These are phyloP conservation scores for Plagodis pulveraria DNA, from an alignment of 2,888 invertebrate genomes.

Conservation along the genomic window DNA sequence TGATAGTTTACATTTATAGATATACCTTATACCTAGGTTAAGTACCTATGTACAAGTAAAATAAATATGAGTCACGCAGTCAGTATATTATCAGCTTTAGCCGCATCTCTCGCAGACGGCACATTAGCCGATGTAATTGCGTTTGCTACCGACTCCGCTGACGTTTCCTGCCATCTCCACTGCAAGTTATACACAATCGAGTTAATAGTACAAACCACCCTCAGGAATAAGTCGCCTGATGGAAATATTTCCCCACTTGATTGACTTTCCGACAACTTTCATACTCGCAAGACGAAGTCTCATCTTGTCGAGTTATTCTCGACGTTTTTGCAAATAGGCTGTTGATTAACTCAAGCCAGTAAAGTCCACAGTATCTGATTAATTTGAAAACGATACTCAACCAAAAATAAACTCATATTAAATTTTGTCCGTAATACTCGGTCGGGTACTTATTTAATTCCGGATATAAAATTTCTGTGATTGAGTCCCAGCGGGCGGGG, in stretches of 20 bases:
- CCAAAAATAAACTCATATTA: constrained; percentile 80
- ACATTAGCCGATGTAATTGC: constrained; percentile 82
- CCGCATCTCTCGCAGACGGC: constrained; percentile 72
- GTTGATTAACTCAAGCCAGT: constrained; percentile 22
- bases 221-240: constrained; percentile 76
- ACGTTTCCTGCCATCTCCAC: constrained; percentile 74
- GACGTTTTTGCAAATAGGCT: constrained; percentile 20
- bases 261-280: constrained; percentile 53
- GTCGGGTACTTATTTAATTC: constrained; percentile 85
- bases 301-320: constrained; percentile 15
- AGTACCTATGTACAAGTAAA: too few relatives aligned
- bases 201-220: constrained; percentile 81
- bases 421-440: constrained; percentile 77
- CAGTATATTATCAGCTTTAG: constrained; percentile 11
- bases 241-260: constrained; percentile 73
- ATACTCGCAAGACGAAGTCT: constrained; percentile 14
- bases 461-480: constrained; percentile 86
- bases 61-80: too few relatives aligned
- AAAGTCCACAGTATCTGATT: constrained; percentile 29
- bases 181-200: constrained; percentile 80
- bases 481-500: constrained; percentile 83
- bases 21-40: too few relatives aligned
- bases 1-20: too few relatives aligned
- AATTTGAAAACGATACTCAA: constrained; percentile 56
- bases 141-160: constrained; percentile 80